These are phyloP conservation scores for Nymphalis c-album DNA, from an alignment of 2,888 invertebrate genomes.

Conservation along the genomic window DNA sequence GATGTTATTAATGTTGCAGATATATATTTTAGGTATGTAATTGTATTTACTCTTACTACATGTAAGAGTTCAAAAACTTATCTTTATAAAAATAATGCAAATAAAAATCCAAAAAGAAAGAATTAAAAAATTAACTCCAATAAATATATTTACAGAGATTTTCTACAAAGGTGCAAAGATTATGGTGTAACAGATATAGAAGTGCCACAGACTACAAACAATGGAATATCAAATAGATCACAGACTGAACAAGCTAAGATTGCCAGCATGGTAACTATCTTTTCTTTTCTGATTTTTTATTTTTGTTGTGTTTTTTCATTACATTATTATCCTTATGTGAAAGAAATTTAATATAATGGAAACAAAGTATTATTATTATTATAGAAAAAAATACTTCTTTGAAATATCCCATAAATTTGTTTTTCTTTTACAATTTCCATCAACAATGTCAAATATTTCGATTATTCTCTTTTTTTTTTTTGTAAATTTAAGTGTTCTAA, in stretches of 20 bases:
- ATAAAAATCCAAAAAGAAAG: too few relatives aligned
- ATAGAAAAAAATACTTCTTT: too few relatives aligned
- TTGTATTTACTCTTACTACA: background rate
- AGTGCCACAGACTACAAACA: conserved; percentile 53
- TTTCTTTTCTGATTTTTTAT: background rate
- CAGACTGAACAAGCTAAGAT: conserved; percentile 69
- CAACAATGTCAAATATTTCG: too few relatives aligned
- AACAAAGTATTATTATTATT: too few relatives aligned
- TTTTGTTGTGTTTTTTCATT: too few relatives aligned
- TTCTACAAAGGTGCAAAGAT: conserved; percentile 88
- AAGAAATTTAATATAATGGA: too few relatives aligned
- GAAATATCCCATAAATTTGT: too few relatives aligned
- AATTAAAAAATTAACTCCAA: too few relatives aligned
- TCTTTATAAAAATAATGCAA: background rate
- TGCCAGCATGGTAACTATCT: conserved; percentile 58
- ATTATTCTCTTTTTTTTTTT: too few relatives aligned
- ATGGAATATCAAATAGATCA: conserved; percentile 44
- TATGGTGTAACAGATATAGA: conserved; percentile 87
- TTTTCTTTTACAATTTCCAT: too few relatives aligned
- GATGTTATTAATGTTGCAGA: conserved; percentile 89
- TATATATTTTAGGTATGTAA: conserved; percentile 85
- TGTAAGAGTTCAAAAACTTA: background rate
- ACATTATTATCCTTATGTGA: too few relatives aligned
- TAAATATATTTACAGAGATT: conserved; percentile 83
- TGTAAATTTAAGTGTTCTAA: too few relatives aligned